Conservation (phyloP, 2,113 vertebrate species). For the Notarius lentiginosus region DNA sequence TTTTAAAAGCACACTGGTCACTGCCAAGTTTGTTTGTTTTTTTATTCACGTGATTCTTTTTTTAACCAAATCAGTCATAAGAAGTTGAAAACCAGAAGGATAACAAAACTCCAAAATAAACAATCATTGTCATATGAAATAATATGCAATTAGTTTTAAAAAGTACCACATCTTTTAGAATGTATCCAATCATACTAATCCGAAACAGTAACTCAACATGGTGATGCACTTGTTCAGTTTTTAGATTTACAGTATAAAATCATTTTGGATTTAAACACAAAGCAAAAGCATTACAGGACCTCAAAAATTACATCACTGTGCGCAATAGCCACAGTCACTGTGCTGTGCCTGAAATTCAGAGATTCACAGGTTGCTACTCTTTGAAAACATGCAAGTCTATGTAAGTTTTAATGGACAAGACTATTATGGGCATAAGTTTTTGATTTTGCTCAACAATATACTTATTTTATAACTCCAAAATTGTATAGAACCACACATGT, state of each 20-base stretch:
- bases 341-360: background rate
- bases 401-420: background rate
- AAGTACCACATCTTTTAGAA: background rate
- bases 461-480: background rate
- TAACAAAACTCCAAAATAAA: background rate
- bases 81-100: background rate
- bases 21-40: background rate
- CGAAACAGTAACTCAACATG: background rate
- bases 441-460: background rate
- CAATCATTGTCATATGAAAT: background rate
- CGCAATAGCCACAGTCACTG: background rate
- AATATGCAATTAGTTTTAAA: background rate
- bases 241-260: background rate
- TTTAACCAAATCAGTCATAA: background rate
- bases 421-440: background rate
- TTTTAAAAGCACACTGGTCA: background rate
- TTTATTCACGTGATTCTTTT: too few species aligned
- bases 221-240: background rate
- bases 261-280: background rate
- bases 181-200: background rate
- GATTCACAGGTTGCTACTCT: background rate
- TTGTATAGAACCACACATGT: background rate
- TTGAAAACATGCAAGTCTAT: background rate
- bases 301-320: background rate
- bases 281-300: background rate